A percentile compares a stretch with the other conserved stretches of the same genome.
These are phyloP conservation scores for Camponotus vicinus DNA, from an alignment of 1,140 invertebrate species.

Conservation along the genomic window DNA sequence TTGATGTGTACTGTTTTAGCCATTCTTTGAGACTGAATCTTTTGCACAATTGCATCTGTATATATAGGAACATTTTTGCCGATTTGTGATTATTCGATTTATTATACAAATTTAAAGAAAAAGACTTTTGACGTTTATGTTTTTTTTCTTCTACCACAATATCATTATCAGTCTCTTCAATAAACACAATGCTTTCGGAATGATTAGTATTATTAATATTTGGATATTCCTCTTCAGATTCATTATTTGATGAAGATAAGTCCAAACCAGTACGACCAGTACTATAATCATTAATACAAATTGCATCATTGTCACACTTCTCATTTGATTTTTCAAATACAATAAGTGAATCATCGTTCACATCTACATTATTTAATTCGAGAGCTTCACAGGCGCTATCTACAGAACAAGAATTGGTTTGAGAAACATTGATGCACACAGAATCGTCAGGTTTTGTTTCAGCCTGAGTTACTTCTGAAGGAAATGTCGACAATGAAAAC, in stretches of 20 bases:
- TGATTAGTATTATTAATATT: constrained; percentile 2
- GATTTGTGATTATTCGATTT: constrained; percentile 71
- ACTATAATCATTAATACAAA: constrained; percentile 39
- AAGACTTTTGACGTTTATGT: constrained; percentile 63
- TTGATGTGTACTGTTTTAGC: constrained; percentile 88
- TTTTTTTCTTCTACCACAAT: constrained; percentile 10
- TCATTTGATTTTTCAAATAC: constrained; percentile 79
- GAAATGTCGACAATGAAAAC: constrained; percentile 78
- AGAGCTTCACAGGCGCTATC: constrained; percentile 81
- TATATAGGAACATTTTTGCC: constrained; percentile 93
- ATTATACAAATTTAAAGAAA: constrained; percentile 83
- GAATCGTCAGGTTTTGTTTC: constrained; percentile 74
- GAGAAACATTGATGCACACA: constrained; percentile 77
- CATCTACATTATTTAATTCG: constrained; percentile 65
- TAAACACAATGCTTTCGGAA: constrained; percentile 73
- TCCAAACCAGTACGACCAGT: constrained; percentile 28
- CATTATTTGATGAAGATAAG: constrained; percentile 34
- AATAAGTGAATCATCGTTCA: constrained; percentile 76
- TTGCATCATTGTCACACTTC: constrained; percentile 51
- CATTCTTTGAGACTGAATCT: constrained; percentile 96
- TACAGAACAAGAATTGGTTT: constrained; percentile 77
- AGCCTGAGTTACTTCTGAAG: constrained; percentile 74
- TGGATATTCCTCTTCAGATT: constrained; percentile 26
- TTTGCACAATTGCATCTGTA: constrained; percentile 98
- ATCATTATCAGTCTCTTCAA: constrained; percentile 54